Evolutionary conservation across 2,888 invertebrate species (phyloP), one percentile per base, ranked within the genome.

Genomic region (Aphelenchoides bicaudatus): DNA sequence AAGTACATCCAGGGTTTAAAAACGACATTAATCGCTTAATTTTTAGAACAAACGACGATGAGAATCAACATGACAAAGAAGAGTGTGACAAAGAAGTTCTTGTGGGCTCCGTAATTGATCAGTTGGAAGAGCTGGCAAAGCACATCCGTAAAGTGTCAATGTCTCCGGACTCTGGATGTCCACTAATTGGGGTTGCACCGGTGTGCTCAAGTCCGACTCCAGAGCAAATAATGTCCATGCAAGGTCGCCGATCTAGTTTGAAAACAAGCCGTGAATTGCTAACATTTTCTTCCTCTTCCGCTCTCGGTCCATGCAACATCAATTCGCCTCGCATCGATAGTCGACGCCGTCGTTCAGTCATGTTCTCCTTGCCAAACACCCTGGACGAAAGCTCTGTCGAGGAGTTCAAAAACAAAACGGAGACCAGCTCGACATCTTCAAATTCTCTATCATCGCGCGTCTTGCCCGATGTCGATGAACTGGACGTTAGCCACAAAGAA

Each of bases 31-130:
- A 34, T 13, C 34, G 13, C 16, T 34, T 16, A 34, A 34, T 25
- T 59, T 56, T 23, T 23, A 60, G 49, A 58, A 49, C 46, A 25
- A 50, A 62, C 29, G 50, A 59, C 5, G 39, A 59, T 19, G 59
- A 37, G n/a, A n/a, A n/a, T n/a, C n/a, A n/a, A n/a, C n/a, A n/a
- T 28, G 58, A 39, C 30, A 34, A 28, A 2, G 63, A 51, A 3
- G 66, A 59, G 28, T 56, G 57, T 25, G 64, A 56, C n/a, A 57
- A 56, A 37, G 71, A 71, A 30, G 59, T 53, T 16, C 61, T 75
- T 8, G 75, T 75, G 16, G 74, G 70, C 21, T 61, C 66, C 23
- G 74, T 76, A 6, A 67, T 76, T 25, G 70, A 66, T 27, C 72
- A 77, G 39, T 61, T 76, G n/a, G 73, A 76, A 59, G 63, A 65